phyloP scores from a whole-genome alignment of 2,113 vertebrate species.

The Paratilapia polleni region DNA sequence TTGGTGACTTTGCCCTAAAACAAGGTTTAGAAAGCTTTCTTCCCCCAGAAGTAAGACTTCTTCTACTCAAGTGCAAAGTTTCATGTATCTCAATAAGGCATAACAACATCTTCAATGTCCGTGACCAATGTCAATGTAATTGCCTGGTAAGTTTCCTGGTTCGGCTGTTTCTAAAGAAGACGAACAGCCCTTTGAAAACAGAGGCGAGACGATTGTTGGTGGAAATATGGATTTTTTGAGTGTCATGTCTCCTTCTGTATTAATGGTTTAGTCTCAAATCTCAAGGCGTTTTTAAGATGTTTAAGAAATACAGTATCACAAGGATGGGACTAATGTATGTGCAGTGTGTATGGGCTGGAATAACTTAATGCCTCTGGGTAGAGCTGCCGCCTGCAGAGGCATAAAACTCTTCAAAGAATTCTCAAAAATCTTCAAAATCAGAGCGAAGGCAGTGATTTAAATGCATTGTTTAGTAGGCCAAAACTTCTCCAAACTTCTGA shows the following conservation, averaged over 20 bases:
- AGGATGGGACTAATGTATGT: background rate
- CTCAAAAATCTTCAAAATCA: background rate
- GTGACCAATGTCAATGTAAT: too few relatives aligned
- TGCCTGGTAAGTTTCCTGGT: background rate
- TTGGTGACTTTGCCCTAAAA: too few relatives aligned
- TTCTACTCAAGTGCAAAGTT: too few relatives aligned
- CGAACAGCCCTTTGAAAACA: background rate
- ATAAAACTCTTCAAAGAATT: background rate
- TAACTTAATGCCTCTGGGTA: background rate
- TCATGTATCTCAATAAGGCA: background rate
- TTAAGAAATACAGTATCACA: background rate
- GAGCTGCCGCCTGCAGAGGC: background rate
- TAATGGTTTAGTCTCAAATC: background rate
- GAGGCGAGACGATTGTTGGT: background rate
- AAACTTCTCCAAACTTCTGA: constrained; percentile 35
- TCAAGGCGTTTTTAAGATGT: background rate
- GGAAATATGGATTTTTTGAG: background rate
- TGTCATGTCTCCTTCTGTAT: too few relatives aligned
- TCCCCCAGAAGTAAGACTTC: too few relatives aligned
- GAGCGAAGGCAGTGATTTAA: background rate
- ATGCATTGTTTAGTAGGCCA: background rate
- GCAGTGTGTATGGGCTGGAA: background rate
- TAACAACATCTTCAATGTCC: background rate
- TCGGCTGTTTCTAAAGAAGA: background rate
- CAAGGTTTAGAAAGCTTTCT: too few relatives aligned